A percentile compares a stretch with the other conserved stretches of the same genome.
phyloP scores from a whole-genome alignment of 2,113 vertebrate genomes.

The Rhabdornis inornatus region DNA sequence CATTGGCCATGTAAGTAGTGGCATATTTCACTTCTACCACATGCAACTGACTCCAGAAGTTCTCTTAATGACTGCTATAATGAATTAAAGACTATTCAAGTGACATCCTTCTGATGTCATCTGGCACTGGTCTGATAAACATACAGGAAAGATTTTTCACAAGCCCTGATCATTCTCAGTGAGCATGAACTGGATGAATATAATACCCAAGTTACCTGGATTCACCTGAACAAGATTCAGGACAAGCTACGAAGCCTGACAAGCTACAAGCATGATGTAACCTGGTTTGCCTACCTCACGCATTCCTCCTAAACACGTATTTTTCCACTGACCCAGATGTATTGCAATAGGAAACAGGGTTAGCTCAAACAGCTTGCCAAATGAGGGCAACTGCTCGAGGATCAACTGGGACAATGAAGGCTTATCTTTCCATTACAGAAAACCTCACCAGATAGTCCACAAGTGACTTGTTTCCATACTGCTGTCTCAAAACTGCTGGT shows the following conservation, averaged over 20 bases:
- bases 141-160: not conserved
- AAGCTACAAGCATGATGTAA: slow-evolving; percentile 21
- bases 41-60: not conserved
- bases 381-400: slow-evolving; percentile 19
- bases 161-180: not conserved
- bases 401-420: not conserved
- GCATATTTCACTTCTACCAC: not conserved
- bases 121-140: not conserved
- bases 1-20: not conserved
- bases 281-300: not conserved
- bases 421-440: slow-evolving; percentile 30
- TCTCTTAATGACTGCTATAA: not conserved
- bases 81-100: not conserved
- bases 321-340: slow-evolving; percentile 54
- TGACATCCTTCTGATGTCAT: not conserved
- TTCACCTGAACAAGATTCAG: not conserved
- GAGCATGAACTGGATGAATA: not conserved
- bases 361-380: slow-evolving; percentile 17
- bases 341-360: not conserved
- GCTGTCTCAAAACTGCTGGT: not conserved
- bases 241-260: not conserved
- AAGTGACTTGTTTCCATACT: not conserved
- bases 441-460: not conserved
- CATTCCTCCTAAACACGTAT: slow-evolving; percentile 22
- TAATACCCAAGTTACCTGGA: not conserved